Evolutionary conservation across 2,113 vertebrate genomes (phyloP).

Genomic region (Onychostoma macrolepis): DNA sequence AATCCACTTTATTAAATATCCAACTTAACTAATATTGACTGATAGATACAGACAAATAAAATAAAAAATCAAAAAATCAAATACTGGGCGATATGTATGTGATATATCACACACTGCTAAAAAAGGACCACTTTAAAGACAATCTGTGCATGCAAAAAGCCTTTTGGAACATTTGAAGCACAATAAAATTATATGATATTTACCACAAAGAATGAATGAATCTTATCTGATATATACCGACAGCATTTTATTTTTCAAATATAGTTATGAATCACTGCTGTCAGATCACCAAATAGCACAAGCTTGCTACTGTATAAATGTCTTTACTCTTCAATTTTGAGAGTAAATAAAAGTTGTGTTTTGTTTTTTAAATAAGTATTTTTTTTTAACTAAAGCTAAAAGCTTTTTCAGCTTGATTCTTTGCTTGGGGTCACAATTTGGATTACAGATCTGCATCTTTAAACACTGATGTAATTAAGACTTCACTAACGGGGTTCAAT

Average conservation of each 20-base stretch:
- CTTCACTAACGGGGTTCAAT: background rate
- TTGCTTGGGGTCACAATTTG: background rate
- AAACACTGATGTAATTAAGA: background rate
- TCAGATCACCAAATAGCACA: background rate
- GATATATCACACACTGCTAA: background rate
- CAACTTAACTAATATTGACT: background rate
- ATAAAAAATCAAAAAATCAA: no score
- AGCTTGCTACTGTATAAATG: background rate
- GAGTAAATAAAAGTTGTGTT: no score
- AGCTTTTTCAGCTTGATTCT: background rate
- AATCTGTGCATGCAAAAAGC: background rate
- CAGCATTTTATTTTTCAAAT: no score
- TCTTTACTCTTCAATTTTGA: background rate
- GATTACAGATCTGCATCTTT: conserved; percentile 3
- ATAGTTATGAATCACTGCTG: no score
- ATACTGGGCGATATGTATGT: background rate
- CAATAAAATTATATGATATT: no score
- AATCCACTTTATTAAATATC: background rate
- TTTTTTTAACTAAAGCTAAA: no score
- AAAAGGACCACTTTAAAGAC: background rate
- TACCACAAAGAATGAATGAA: no score
- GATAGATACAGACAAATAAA: background rate
- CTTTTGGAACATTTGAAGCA: no score
- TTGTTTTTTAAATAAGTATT: no score
- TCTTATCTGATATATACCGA: no score